phyloP scores from a whole-genome alignment of 2,888 invertebrate species.

The Luperina nickerlii region DNA sequence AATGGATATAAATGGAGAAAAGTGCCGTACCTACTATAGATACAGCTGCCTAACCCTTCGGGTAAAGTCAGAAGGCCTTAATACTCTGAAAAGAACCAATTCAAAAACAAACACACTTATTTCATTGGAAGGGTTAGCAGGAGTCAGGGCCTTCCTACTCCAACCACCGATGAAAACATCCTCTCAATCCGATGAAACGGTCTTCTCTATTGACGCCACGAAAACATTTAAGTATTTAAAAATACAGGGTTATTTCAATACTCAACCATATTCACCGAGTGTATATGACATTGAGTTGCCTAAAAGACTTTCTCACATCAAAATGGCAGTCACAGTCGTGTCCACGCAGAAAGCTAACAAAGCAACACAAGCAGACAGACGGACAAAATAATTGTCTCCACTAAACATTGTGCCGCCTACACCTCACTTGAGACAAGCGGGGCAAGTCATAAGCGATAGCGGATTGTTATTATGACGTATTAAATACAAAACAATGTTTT shows the following conservation, averaged over 20 bases:
- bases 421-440: constrained; percentile 65
- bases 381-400: constrained; percentile 86
- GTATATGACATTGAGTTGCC: not conserved
- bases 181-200: too few species aligned
- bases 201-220: not conserved
- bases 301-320: constrained; percentile 35
- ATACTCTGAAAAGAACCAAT: not conserved
- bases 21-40: too few species aligned
- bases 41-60: too few species aligned
- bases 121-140: not conserved
- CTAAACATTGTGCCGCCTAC: constrained; percentile 83
- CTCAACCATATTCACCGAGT: not conserved
- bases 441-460: constrained; percentile 54
- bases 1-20: too few species aligned
- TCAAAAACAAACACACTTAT: not conserved
- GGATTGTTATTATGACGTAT: not conserved
- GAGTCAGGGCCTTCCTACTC: not conserved
- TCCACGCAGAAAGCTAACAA: constrained; percentile 65
- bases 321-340: constrained; percentile 65
- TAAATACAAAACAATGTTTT: not conserved
- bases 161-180: not conserved
- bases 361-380: constrained; percentile 75
- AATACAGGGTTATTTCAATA: not conserved
- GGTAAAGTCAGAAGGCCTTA: not conserved
- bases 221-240: not conserved